phyloP scores from a whole-genome alignment of 2,797 vertebrate genomes.

The Columba guinea region DNA sequence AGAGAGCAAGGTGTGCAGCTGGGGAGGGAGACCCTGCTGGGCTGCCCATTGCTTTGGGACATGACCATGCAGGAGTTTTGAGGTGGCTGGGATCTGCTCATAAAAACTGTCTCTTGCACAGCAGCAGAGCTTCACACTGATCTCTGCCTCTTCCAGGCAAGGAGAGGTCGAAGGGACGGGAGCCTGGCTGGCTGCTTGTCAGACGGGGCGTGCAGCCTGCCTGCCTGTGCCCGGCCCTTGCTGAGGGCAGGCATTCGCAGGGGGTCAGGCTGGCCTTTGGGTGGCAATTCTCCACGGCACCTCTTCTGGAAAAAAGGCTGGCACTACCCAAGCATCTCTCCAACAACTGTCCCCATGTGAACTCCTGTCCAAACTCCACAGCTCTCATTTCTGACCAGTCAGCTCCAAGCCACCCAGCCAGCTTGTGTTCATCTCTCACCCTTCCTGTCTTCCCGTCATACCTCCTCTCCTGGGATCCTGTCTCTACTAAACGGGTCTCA shows the following conservation, averaged over 20 bases:
- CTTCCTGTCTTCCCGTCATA: not conserved
- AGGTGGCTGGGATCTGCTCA: not conserved
- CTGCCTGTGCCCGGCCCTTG: not conserved
- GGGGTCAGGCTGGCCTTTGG: not conserved
- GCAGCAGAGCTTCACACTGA: not conserved
- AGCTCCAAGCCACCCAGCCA: not conserved
- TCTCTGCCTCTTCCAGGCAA: not conserved
- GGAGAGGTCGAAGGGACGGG: not conserved
- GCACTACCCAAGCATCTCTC: not conserved
- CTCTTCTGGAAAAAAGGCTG: not conserved
- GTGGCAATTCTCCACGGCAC: not conserved
- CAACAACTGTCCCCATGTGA: not conserved
- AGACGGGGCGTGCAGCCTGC: not conserved
- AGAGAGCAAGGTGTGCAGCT: not conserved
- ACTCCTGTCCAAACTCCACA: not conserved
- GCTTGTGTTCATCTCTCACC: not conserved
- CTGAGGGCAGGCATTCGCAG: not conserved
- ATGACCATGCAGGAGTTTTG: not conserved
- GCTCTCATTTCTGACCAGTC: not conserved
- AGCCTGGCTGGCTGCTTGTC: not conserved
- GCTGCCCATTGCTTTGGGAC: fast-evolving
- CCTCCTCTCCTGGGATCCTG: not conserved
- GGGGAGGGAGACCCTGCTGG: not conserved
- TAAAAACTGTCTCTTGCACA: not conserved
- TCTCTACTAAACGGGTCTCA: not conserved